A percentile compares a stretch with the other conserved stretches of the same genome.
phyloP scores from a whole-genome alignment of 2,888 invertebrate species.

The Junonia oenone region DNA sequence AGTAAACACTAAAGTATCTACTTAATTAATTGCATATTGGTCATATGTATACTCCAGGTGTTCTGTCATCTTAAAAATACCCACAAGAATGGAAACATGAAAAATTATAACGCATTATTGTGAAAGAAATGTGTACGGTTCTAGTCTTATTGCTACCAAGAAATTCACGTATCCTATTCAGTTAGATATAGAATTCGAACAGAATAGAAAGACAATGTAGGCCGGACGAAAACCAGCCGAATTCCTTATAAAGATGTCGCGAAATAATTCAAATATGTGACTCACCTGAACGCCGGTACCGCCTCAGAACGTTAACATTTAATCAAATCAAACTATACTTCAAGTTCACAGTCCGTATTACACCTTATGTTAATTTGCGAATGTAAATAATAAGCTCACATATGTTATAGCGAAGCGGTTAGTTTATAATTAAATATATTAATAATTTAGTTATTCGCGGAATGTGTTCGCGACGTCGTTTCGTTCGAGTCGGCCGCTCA shows the following conservation, averaged over 20 bases:
- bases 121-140: too few relatives aligned
- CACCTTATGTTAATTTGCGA: conserved; percentile 54
- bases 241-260: conserved; percentile 14
- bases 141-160: background rate
- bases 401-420: conserved; percentile 53
- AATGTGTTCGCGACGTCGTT: conserved; percentile 47
- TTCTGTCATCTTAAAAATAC: too few relatives aligned
- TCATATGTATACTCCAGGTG: too few relatives aligned
- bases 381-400: conserved; percentile 55
- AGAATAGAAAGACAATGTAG: background rate
- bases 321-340: conserved; percentile 35
- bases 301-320: conserved; percentile 46
- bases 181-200: background rate
- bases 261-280: conserved; percentile 28
- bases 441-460: conserved; percentile 44
- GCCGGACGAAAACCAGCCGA: conserved; percentile 4
- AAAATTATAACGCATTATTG: too few relatives aligned
- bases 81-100: too few relatives aligned
- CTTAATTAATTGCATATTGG: too few relatives aligned
- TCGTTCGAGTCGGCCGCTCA: conserved; percentile 64
- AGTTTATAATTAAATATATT: conserved; percentile 42
- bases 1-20: too few relatives aligned
- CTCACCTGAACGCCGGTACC: conserved; percentile 54
- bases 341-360: conserved; percentile 51
- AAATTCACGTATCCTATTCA: background rate